phyloP scores from a whole-genome alignment of 1,140 invertebrate species.

The Lutraria rhynchaena region DNA sequence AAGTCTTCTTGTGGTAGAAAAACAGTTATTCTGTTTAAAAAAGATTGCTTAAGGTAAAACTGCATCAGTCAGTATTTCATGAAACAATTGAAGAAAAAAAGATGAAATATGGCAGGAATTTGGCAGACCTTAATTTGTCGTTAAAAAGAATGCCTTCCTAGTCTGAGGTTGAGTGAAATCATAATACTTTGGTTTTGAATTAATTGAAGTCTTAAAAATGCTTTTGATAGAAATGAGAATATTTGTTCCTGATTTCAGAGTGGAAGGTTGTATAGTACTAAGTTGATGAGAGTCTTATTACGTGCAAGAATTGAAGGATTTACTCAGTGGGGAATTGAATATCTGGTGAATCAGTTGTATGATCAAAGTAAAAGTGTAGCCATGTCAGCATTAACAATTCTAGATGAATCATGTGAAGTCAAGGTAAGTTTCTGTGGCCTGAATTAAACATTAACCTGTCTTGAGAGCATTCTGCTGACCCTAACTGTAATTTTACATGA shows the following conservation, averaged over 20 bases:
- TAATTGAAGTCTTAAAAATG: too few relatives aligned
- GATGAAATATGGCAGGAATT: too few relatives aligned
- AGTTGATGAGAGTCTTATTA: conserved; percentile 93
- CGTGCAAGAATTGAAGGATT: conserved; percentile 83
- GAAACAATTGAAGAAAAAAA: too few relatives aligned
- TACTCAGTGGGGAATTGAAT: conserved; percentile 89
- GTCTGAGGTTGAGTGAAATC: too few relatives aligned
- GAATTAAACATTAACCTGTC: background rate
- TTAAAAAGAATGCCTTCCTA: too few relatives aligned
- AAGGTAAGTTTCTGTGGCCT: conserved; percentile 83
- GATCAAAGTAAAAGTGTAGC: conserved; percentile 90
- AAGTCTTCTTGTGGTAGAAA: background rate
- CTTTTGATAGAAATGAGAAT: too few relatives aligned
- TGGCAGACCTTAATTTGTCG: too few relatives aligned
- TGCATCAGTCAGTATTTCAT: background rate
- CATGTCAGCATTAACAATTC: conserved; percentile 89
- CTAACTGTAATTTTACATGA: background rate
- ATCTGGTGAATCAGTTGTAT: conserved; percentile 91
- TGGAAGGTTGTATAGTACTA: conserved; percentile 93
- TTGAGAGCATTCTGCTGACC: too few relatives aligned
- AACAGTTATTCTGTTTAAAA: background rate
- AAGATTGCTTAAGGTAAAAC: background rate
- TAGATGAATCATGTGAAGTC: conserved; percentile 96
- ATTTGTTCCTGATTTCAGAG: conserved; percentile 88
- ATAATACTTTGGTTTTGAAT: too few relatives aligned